These are phyloP conservation scores for Ptilonorhynchus violaceus DNA, from an alignment of 2,113 vertebrate species.

Conservation along the genomic window DNA sequence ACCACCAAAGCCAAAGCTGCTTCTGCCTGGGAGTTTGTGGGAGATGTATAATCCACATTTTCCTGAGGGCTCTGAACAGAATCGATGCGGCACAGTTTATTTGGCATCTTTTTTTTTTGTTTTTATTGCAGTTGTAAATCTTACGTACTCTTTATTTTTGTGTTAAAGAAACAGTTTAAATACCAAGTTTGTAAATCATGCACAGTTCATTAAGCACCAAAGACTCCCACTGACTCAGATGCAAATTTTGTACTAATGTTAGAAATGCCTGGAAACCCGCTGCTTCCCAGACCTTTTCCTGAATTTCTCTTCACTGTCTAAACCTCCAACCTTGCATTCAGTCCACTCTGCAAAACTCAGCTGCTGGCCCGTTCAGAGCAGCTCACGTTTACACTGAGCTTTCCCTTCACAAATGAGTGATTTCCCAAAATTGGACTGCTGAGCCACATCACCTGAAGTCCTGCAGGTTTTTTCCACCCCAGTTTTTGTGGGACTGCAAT, in stretches of 20 bases:
- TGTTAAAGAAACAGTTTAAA: background rate
- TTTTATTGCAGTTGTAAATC: background rate
- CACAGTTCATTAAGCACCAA: slow-evolving; percentile 6
- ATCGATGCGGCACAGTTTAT: fast-evolving
- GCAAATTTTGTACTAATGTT: slow-evolving; percentile 3
- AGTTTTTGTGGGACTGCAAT: background rate
- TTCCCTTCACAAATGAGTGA: background rate
- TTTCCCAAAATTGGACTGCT: background rate
- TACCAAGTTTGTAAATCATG: slow-evolving; percentile 12
- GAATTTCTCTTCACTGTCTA: background rate
- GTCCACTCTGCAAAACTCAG: background rate
- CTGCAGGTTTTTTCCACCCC: background rate
- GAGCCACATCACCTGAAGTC: background rate
- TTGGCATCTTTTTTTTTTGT: background rate
- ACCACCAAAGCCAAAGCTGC: background rate
- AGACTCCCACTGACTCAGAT: slow-evolving; percentile 23
- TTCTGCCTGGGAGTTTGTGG: background rate
- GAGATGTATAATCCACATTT: background rate
- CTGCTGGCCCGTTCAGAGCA: background rate
- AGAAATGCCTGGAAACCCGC: background rate
- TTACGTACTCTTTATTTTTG: background rate
- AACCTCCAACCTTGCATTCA: background rate
- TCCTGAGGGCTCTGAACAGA: background rate
- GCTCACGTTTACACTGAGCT: background rate
- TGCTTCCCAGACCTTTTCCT: background rate